Evolutionary conservation across 2,113 vertebrate species (phyloP).

Genomic region (Tragulus kanchil): DNA sequence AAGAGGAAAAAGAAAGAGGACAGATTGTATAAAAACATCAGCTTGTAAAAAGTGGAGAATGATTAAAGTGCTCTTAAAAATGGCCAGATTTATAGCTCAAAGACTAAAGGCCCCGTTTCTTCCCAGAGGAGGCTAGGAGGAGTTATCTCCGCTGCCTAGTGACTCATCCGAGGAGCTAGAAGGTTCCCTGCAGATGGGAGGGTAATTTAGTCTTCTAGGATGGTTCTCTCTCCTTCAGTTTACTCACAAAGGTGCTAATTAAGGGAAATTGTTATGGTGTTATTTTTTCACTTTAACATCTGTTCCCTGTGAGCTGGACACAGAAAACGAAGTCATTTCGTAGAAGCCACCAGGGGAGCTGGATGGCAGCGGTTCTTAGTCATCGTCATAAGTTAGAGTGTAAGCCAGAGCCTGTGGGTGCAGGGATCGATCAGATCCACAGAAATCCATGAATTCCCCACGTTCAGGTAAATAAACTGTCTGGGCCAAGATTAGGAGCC

Average conservation of each 20-base stretch:
- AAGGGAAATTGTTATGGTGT: slow-evolving; percentile 37
- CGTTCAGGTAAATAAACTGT: neutral
- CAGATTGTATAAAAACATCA: neutral
- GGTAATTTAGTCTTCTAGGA: slow-evolving; percentile 40
- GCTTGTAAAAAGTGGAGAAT: neutral
- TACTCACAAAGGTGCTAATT: slow-evolving; percentile 73
- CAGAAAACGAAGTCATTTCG: neutral
- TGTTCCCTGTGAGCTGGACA: slow-evolving; percentile 50
- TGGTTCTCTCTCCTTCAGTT: slow-evolving; percentile 26
- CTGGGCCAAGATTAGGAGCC: neutral
- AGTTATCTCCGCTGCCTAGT: neutral
- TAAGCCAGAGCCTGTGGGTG: neutral
- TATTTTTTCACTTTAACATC: slow-evolving; percentile 36
- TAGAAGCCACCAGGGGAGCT: neutral
- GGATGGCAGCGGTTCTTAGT: neutral
- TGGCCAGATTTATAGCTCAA: neutral
- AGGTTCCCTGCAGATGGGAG: neutral
- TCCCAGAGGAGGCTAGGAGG: neutral
- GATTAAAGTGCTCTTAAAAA: slow-evolving; percentile 27
- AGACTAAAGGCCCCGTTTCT: neutral
- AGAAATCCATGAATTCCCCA: neutral
- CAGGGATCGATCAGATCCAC: neutral
- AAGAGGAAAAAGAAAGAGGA: neutral
- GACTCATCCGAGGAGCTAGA: neutral
- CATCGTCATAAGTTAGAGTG: neutral